Percentiles rank a stretch among this genome's conserved stretches.
Conservation (phyloP, 2,797 vertebrate genomes). For the Dallia pectoralis region DNA sequence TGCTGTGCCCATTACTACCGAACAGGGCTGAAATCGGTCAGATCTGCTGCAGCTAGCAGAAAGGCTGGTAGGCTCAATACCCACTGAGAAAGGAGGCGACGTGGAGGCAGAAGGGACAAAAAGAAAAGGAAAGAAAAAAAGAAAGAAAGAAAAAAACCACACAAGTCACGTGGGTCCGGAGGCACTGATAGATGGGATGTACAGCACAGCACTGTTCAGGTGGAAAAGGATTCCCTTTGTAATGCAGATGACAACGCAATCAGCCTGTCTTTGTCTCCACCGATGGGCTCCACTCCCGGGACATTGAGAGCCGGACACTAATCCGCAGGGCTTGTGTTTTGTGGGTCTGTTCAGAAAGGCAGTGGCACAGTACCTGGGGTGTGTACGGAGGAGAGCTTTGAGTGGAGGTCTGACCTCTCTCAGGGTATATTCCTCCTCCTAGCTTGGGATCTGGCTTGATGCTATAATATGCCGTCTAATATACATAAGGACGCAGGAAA, state of each 20-base stretch:
- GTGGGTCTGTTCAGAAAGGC: slow-evolving; percentile 61
- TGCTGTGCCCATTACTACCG: slow-evolving; percentile 41
- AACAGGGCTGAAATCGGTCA: slow-evolving; percentile 36
- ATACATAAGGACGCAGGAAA: background rate
- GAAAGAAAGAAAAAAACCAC: background rate
- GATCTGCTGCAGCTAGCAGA: slow-evolving; percentile 28
- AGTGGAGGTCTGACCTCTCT: slow-evolving; percentile 74
- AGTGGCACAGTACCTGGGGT: slow-evolving; percentile 70
- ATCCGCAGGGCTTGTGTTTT: slow-evolving; percentile 69
- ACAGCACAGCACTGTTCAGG: slow-evolving; percentile 58
- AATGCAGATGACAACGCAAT: slow-evolving; percentile 78
- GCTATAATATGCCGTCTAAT: background rate
- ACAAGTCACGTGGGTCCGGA: slow-evolving; percentile 2
- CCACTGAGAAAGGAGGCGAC: slow-evolving; percentile 17
- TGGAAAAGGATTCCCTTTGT: slow-evolving; percentile 71
- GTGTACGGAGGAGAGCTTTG: slow-evolving; percentile 65
- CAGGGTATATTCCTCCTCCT: slow-evolving; percentile 55
- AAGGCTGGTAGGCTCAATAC: slow-evolving; percentile 31
- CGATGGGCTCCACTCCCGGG: slow-evolving; percentile 65
- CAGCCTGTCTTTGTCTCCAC: slow-evolving; percentile 71
- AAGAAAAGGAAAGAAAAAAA: slow-evolving; percentile 21
- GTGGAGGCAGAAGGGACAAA: slow-evolving; percentile 52
- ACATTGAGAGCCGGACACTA: slow-evolving; percentile 69
- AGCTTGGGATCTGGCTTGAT: slow-evolving; percentile 13
- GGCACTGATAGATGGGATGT: slow-evolving; percentile 59